Conservation (phyloP, 2,113 vertebrate genomes). For the Neomonachus schauinslandi region DNA sequence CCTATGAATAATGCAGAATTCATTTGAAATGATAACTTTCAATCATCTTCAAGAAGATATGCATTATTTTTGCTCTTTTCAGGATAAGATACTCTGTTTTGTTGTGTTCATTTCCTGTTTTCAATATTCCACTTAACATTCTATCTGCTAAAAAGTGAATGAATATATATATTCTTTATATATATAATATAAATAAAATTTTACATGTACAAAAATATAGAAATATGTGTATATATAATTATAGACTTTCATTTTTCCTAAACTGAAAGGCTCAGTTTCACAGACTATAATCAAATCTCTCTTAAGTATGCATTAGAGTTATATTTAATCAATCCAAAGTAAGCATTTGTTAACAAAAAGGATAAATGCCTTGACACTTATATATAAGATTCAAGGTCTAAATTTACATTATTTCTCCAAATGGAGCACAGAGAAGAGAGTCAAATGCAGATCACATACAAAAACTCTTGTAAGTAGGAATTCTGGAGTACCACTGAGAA, state of each 20-base stretch:
- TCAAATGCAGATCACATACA: neutral
- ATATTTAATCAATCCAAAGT: constrained; percentile 7
- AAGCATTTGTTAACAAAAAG: constrained; percentile 4
- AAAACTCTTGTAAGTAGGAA: neutral
- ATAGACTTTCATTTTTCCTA: neutral
- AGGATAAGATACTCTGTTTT: neutral
- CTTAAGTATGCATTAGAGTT: neutral
- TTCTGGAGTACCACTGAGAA: neutral
- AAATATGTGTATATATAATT: neutral
- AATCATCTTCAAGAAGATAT: constrained; percentile 57
- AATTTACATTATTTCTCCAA: constrained; percentile 17
- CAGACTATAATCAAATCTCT: neutral
- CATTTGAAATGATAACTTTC: constrained; percentile 66
- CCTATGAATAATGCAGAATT: constrained; percentile 72
- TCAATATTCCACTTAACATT: neutral
- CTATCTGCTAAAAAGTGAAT: neutral
- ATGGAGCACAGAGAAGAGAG: constrained; percentile 2
- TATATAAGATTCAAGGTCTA: neutral
- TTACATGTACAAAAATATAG: neutral
- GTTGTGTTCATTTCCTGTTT: neutral
- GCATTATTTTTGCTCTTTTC: constrained; percentile 14
- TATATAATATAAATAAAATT: neutral
- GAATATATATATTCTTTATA: neutral
- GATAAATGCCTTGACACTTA: neutral
- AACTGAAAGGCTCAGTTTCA: neutral